These are phyloP conservation scores for Pristis pectinata DNA, from an alignment of 2,797 vertebrate genomes.

Conservation along the genomic window DNA sequence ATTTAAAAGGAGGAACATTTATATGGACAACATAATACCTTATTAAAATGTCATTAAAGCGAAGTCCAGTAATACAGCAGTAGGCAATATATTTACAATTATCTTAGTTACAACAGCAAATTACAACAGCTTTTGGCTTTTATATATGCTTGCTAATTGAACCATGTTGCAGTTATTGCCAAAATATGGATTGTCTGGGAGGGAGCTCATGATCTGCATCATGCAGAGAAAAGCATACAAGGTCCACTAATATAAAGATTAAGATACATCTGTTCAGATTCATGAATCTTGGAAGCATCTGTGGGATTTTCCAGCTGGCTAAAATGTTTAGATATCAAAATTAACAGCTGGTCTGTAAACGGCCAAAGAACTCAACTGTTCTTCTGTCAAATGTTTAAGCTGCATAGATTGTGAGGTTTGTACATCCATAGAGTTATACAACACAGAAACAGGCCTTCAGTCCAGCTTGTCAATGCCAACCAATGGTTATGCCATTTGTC, in stretches of 20 bases:
- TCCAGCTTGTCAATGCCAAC: too few species aligned
- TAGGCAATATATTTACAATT: neutral
- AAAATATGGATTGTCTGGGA: neutral
- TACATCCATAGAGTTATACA: too few species aligned
- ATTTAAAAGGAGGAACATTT: neutral
- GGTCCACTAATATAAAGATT: neutral
- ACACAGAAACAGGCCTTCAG: too few species aligned
- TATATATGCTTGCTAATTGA: neutral
- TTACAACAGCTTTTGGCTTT: neutral
- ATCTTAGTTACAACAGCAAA: too few species aligned
- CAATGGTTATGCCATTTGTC: too few species aligned
- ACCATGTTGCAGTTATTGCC: neutral
- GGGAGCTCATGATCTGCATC: neutral
- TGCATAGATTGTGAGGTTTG: neutral
- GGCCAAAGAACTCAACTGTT: neutral
- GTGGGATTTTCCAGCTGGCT: neutral
- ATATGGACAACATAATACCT: neutral
- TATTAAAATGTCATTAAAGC: neutral
- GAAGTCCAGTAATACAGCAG: neutral
- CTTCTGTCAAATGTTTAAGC: neutral
- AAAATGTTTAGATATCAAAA: neutral
- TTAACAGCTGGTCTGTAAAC: neutral
- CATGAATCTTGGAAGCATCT: neutral
- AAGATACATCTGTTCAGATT: neutral
- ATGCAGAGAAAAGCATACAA: neutral